These are phyloP conservation scores for Chloromyia formosa DNA, from an alignment of 2,888 invertebrate species.

Conservation along the genomic window DNA sequence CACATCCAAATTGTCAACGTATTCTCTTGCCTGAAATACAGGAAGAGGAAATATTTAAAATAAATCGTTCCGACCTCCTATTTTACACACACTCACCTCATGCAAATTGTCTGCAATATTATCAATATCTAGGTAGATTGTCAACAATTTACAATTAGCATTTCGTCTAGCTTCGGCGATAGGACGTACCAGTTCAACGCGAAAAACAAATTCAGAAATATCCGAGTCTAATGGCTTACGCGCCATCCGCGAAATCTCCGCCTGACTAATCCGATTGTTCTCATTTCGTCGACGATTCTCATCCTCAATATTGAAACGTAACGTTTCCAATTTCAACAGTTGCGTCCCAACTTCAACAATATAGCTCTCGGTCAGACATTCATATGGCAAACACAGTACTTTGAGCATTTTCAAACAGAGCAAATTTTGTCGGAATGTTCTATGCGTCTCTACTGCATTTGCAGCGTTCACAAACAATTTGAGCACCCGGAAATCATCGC, in stretches of 20 bases:
- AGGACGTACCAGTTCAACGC: conserved; percentile 3
- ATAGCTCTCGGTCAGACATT: conserved; percentile 21
- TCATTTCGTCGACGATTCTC: neutral
- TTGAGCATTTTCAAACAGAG: neutral
- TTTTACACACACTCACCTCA: conserved; percentile 13
- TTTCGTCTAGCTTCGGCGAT: conserved; percentile 15
- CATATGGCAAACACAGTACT: conserved; percentile 15
- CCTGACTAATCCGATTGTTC: neutral
- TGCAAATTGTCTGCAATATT: conserved; percentile 3
- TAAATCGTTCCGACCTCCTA: too few species aligned
- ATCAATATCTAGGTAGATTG: conserved; percentile 14
- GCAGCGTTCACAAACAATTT: conserved; percentile 21
- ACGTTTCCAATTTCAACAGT: conserved; percentile 20
- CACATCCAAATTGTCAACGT: conserved; percentile 17
- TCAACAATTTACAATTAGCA: conserved; percentile 8
- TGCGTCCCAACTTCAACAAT: conserved; percentile 3
- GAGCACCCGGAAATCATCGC: conserved; percentile 3
- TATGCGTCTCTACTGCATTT: conserved; percentile 17
- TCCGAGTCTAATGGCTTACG: neutral
- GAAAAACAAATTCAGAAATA: neutral
- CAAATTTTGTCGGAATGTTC: neutral
- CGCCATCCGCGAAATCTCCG: neutral
- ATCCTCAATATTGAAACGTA: conserved; percentile 15
- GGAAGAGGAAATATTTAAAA: neutral
- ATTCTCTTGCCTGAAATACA: conserved; percentile 10